Evolutionary conservation across 1,140 invertebrate species (phyloP).

Genomic region (Lepidurus couesii): DNA sequence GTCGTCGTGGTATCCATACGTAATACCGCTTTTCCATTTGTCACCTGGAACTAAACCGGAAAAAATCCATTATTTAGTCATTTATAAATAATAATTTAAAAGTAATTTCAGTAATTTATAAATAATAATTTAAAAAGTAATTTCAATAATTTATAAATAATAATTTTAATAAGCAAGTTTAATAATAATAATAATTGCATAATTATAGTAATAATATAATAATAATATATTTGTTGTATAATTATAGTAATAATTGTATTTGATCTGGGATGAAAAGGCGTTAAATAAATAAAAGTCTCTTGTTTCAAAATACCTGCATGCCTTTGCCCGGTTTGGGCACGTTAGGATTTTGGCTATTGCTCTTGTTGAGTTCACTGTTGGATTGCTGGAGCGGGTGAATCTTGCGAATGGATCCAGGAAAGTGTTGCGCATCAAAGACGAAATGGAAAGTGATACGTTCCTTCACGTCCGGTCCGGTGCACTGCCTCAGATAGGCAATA

Average conservation of each 20-base stretch:
- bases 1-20: slow-evolving; percentile 45
- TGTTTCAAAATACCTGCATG: slow-evolving; percentile 18
- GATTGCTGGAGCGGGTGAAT: slow-evolving; percentile 35
- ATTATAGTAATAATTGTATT: no score
- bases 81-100: no score
- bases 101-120: no score
- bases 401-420: slow-evolving; percentile 55
- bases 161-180: no score
- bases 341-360: neutral
- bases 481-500: slow-evolving; percentile 62
- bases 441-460: slow-evolving; percentile 77
- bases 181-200: no score
- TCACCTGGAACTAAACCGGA: slow-evolving; percentile 45
- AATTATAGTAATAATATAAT: no score
- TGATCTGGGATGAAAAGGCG: no score
- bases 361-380: slow-evolving; percentile 34
- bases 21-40: slow-evolving; percentile 44
- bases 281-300: no score
- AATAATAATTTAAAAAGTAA: no score
- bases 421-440: slow-evolving; percentile 76
- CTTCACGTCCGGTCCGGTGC: slow-evolving; percentile 58
- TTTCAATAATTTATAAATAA: no score
- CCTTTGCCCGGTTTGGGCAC: slow-evolving; percentile 19
- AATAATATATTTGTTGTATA: no score
- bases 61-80: slow-evolving; percentile 33